phyloP scores from a whole-genome alignment of 2,113 vertebrate species.

The Myiagra hebetior region DNA sequence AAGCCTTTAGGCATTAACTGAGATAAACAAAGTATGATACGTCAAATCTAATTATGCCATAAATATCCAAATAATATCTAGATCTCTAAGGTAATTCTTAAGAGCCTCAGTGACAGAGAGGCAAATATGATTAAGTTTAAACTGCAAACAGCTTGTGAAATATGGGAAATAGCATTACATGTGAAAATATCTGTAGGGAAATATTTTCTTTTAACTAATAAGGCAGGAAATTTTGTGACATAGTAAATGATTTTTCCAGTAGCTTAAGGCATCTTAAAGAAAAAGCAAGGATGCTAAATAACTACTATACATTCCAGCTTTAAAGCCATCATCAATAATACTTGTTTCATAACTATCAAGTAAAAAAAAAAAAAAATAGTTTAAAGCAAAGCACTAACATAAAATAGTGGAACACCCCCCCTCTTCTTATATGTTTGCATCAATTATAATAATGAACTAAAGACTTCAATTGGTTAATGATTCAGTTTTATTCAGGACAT shows the following conservation, averaged over 20 bases:
- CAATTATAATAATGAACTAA: background rate
- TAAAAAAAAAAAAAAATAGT: background rate
- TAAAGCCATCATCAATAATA: slow-evolving; percentile 2
- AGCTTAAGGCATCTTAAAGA: background rate
- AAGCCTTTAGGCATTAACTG: slow-evolving; percentile 35
- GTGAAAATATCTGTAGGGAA: slow-evolving; percentile 48
- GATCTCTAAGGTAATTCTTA: slow-evolving; percentile 40
- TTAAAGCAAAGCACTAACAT: background rate
- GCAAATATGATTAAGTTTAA: slow-evolving; percentile 48
- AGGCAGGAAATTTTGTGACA: slow-evolving; percentile 20
- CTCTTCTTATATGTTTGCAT: background rate
- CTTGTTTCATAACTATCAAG: background rate
- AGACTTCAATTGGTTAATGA: background rate
- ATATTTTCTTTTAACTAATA: slow-evolving; percentile 41
- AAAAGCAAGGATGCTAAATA: background rate
- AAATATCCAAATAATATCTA: slow-evolving; percentile 43
- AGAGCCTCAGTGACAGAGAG: background rate
- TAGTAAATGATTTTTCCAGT: slow-evolving; percentile 11
- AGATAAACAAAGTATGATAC: slow-evolving; percentile 44
- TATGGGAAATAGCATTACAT: slow-evolving; percentile 34
- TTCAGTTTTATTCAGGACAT: background rate
- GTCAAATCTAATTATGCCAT: slow-evolving; percentile 40
- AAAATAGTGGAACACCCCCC: background rate
- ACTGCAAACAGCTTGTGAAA: slow-evolving; percentile 43
- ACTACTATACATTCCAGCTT: background rate